These are phyloP conservation scores for Rhea americana DNA, from an alignment of 2,113 vertebrate species.

Conservation along the genomic window DNA sequence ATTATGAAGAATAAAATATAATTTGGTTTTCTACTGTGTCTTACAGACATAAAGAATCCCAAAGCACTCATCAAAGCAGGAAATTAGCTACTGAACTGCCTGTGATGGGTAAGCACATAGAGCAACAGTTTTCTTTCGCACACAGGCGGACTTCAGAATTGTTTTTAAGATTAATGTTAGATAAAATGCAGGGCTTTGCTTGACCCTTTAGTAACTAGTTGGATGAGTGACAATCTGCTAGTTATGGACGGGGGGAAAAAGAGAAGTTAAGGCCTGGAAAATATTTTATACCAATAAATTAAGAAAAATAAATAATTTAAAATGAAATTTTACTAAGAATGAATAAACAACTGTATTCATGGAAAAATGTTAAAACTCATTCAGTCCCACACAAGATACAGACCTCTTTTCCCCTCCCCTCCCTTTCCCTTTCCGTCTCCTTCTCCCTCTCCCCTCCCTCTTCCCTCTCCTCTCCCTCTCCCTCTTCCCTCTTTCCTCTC, in stretches of 20 bases:
- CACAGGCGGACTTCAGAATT: background rate
- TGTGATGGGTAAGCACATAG: background rate
- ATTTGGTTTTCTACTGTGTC: background rate
- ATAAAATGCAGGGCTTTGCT: background rate
- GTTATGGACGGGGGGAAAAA: background rate
- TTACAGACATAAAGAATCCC: background rate
- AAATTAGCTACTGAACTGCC: background rate
- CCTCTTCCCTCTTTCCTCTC: background rate
- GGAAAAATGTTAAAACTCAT: background rate
- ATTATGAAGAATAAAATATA: background rate
- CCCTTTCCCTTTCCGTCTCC: background rate
- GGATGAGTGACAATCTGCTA: background rate
- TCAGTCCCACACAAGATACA: background rate
- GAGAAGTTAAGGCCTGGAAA: background rate
- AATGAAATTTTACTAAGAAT: background rate
- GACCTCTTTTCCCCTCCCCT: background rate
- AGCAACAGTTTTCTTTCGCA: background rate
- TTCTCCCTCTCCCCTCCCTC: background rate
- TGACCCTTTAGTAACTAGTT: background rate
- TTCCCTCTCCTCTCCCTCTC: background rate
- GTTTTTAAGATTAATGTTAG: background rate
- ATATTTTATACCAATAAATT: background rate
- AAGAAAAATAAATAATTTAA: background rate
- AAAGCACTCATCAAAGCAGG: background rate
- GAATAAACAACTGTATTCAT: accelerated